Conservation (phyloP, 37 sponge, comb jelly and placozoan genomes). For the Trichoplax adhaerens region DNA sequence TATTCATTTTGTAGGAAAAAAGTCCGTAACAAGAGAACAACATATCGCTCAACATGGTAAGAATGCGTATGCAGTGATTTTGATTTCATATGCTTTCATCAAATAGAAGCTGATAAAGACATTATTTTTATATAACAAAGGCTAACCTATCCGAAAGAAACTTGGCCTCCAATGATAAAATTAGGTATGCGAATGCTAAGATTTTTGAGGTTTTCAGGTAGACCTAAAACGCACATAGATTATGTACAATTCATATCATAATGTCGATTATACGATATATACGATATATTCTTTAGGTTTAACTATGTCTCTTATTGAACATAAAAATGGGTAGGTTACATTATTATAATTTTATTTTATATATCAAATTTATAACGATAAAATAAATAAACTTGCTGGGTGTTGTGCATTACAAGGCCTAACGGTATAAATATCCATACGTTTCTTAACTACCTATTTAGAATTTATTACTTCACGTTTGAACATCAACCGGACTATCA, state of each 20-base stretch:
- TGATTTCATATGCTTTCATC: neutral
- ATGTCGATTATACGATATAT: too few species aligned
- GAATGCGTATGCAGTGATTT: neutral
- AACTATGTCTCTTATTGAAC: slow-evolving; percentile 46
- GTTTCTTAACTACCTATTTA: neutral
- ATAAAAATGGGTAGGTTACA: slow-evolving; percentile 31
- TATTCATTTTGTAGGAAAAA: too few species aligned
- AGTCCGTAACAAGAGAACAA: neutral
- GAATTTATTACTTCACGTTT: slow-evolving; percentile 52
- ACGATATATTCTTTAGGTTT: slow-evolving; percentile 18
- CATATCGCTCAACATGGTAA: neutral
- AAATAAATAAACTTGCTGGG: neutral
- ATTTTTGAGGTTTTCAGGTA: neutral
- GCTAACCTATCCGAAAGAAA: slow-evolving; percentile 40
- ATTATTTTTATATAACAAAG: slow-evolving; percentile 9
- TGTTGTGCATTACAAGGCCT: neutral
- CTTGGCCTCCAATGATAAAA: slow-evolving; percentile 64
- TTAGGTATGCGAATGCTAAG: slow-evolving; percentile 17
- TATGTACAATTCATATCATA: too few species aligned
- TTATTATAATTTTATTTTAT: neutral
- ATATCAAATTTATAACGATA: neutral
- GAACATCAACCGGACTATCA: slow-evolving; percentile 61
- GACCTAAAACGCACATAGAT: neutral
- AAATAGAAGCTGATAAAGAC: neutral
- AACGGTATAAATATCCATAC: neutral